Percentiles rank a stretch among this genome's conserved stretches.
Conservation (phyloP, 2,113 vertebrate species). For the Elephas maximus region DNA sequence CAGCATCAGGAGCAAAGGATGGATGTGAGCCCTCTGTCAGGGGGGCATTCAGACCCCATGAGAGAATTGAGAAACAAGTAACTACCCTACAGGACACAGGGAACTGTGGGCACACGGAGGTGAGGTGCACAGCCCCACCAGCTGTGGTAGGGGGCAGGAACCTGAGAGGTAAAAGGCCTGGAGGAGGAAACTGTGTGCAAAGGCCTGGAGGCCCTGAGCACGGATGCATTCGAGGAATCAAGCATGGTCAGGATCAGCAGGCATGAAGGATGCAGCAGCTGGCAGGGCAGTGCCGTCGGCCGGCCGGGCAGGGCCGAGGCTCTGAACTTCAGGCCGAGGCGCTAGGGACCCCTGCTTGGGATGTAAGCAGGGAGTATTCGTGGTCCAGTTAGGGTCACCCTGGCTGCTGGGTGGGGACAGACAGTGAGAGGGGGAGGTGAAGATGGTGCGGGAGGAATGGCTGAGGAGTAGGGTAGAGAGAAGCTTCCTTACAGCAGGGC, state of each 20-base stretch:
- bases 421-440: neutral
- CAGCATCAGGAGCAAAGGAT: neutral
- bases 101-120: neutral
- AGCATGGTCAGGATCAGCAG: neutral
- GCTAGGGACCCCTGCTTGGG: neutral
- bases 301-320: neutral
- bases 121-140: neutral
- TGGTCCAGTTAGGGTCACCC: neutral
- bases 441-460: neutral
- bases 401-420: neutral
- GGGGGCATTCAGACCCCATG: neutral
- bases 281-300: neutral
- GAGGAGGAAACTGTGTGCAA: slow-evolving; percentile 48
- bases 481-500: neutral
- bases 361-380: neutral
- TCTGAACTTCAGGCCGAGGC: neutral
- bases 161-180: slow-evolving; percentile 16
- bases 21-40: neutral
- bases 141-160: neutral
- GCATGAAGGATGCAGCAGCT: neutral
- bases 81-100: neutral
- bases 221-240: neutral
- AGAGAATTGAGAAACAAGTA: neutral
- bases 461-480: neutral
- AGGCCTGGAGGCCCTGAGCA: slow-evolving; percentile 48